Percentiles rank a stretch among this genome's conserved stretches.
Conservation (phyloP, 2,797 vertebrate species). For the Gobionotothen gibberifrons region DNA sequence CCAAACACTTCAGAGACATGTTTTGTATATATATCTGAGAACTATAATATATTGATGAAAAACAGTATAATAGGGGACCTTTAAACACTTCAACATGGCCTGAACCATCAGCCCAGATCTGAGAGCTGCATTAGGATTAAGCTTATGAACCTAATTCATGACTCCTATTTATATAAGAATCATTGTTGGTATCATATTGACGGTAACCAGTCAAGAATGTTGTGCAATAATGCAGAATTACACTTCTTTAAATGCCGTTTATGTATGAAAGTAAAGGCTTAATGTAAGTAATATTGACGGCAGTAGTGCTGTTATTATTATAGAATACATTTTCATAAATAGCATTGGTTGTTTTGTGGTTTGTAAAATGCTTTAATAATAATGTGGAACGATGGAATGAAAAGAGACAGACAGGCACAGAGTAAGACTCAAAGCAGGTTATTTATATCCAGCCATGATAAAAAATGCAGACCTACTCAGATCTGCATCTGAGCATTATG, state of each 20-base stretch:
- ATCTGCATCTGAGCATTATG: constrained; percentile 29
- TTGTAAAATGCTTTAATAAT: constrained; percentile 25
- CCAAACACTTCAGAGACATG: too few species aligned
- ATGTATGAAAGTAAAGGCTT: constrained; percentile 1
- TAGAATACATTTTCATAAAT: constrained; percentile 17
- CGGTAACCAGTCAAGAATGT: background rate
- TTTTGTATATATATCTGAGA: too few species aligned
- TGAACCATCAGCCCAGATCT: background rate
- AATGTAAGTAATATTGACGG: constrained; percentile 1
- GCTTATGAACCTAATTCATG: background rate
- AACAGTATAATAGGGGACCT: too few species aligned
- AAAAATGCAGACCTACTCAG: constrained; percentile 11
- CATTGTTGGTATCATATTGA: background rate
- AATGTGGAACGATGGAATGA: constrained; percentile 13
- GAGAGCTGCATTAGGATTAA: background rate
- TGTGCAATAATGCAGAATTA: constrained; percentile 6
- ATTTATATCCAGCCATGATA: background rate
- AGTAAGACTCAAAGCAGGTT: constrained; percentile 5
- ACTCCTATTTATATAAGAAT: background rate
- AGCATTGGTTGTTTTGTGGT: background rate
- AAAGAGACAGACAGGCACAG: constrained; percentile 8
- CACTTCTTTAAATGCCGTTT: background rate
- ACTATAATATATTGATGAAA: too few species aligned
- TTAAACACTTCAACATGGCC: constrained; percentile 10
- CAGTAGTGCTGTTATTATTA: constrained; percentile 23